Base-by-base conservation (phyloP, 2,113 vertebrate species). In the Cololabis saira region DNA sequence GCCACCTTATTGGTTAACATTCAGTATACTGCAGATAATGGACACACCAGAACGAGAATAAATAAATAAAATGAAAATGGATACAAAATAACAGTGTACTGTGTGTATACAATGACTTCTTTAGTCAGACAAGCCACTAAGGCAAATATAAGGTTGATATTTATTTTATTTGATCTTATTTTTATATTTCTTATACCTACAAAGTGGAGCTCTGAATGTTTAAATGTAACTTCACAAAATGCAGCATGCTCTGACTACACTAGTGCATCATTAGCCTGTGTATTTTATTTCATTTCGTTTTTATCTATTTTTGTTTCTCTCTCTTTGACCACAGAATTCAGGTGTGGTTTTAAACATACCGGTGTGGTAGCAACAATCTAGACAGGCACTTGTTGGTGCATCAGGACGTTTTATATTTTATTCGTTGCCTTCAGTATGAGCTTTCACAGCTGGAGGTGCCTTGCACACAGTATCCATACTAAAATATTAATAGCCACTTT, bases 401-500 rank as follows among this genome's bases (percentile, higher is more conserved):
- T 71, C 62, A 15, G 47, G 42, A 43, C 80, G 61, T 42, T 53
- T 45, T 40, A 15, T 16, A 13, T 47, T 8, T 12, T 16, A 17
- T 40, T 48, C 48, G 56, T 50, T 45, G 65, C n/a, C 49, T 30
- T 54, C 40, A 44, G 24, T 42, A 18, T 48, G 68, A 47, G 44
- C 37, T 5, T 44, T 74, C 84, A 59, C 72, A 74, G 69, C 56
- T 82, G 71, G 74, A 45, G 41, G 67, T 57, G 65, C 60, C 61
- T 70, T 54, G 40, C 75, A 78, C 67, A 68, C 48, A 59, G 67
- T 71, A 67, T 80, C 69, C 79, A 73, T 58, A 71, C 80, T 88
- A 63, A 89, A 90, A 89, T 89, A 92, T 87, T 83, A 85, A 89
- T 86, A 73, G 71, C 60, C 48, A 62, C 27, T 86, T 87, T 78